Evolutionary conservation across 1,140 invertebrate species (phyloP).

Genomic region (Armadillidium nasatum): DNA sequence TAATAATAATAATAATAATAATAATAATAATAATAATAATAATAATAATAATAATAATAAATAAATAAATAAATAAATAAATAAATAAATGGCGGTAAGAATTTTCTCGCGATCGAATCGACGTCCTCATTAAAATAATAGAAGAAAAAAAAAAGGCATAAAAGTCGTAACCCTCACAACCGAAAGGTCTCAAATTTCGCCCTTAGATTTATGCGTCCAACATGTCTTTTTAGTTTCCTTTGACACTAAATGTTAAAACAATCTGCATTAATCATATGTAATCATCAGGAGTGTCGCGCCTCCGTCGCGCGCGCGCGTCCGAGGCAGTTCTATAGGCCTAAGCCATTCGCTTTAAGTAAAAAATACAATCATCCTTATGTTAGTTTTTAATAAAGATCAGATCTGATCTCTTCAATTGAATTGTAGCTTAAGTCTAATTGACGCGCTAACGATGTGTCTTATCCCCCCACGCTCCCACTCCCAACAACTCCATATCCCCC

Average conservation of each 20-base stretch:
- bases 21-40: too few species aligned
- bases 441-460: constrained; percentile 4
- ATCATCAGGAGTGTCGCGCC: constrained; percentile 1
- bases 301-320: not conserved
- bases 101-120: not conserved
- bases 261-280: constrained; percentile 13
- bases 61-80: not conserved
- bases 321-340: not conserved
- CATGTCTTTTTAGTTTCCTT: not conserved
- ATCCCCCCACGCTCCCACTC: too few species aligned
- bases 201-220: not conserved
- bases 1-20: too few species aligned
- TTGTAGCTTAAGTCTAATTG: not conserved
- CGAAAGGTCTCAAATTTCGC: not conserved
- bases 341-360: not conserved
- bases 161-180: not conserved
- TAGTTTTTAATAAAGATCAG: not conserved
- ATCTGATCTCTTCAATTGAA: not conserved
- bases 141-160: not conserved
- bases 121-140: not conserved
- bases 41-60: too few species aligned
- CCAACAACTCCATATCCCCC: too few species aligned
- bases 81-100: not conserved
- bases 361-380: not conserved
- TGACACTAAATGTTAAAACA: constrained; percentile 5